phyloP scores from a whole-genome alignment of 2,113 vertebrate genomes.

The Empidonax traillii region DNA sequence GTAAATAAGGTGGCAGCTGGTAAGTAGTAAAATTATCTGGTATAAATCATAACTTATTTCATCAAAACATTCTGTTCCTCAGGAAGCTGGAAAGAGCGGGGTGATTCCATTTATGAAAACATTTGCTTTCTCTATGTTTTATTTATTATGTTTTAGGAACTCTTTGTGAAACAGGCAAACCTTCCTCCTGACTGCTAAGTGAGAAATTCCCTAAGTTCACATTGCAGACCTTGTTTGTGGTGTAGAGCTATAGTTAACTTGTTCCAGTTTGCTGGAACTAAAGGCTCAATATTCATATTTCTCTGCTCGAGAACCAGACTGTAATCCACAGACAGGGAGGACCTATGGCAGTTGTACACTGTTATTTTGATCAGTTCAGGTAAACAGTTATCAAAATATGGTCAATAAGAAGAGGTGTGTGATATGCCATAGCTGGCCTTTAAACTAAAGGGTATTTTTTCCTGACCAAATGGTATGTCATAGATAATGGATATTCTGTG shows the following conservation, averaged over 20 bases:
- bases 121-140: neutral
- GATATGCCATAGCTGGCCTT: neutral
- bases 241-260: neutral
- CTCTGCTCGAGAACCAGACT: neutral
- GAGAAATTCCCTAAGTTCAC: neutral
- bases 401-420: neutral
- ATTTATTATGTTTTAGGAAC: neutral
- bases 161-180: constrained; percentile 5
- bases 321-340: neutral
- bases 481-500: neutral
- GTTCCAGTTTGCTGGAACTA: neutral
- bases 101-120: neutral
- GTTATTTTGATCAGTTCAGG: neutral
- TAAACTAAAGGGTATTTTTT: neutral
- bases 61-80: constrained; percentile 13
- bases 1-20: constrained; percentile 37
- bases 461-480: neutral
- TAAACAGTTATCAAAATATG: neutral
- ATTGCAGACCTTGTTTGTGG: neutral
- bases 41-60: constrained; percentile 6
- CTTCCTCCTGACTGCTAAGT: neutral
- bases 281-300: neutral
- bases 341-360: neutral
- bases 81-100: neutral
- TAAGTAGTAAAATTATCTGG: constrained; percentile 19